phyloP scores from a whole-genome alignment of 1,140 invertebrate genomes.

The Papilio polytes region DNA sequence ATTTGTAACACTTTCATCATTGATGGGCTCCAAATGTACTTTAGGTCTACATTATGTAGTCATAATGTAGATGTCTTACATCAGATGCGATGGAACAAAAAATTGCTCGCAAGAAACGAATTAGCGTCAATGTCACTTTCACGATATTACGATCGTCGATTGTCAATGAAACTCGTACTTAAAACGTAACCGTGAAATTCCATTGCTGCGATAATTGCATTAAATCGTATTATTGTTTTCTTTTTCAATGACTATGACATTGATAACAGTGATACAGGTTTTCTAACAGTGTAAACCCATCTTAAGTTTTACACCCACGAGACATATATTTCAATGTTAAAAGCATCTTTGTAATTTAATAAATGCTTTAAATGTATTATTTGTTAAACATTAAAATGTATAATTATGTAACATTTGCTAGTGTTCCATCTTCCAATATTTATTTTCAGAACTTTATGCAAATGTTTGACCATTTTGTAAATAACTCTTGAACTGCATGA shows the following conservation, averaged over 20 bases:
- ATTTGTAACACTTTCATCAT: conserved; percentile 6
- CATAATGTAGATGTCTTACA: not conserved
- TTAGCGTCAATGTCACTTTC: conserved; percentile 1
- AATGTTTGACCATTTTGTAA: not conserved
- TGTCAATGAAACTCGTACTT: not conserved
- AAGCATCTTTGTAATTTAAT: no score
- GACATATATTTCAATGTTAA: no score
- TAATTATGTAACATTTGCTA: no score
- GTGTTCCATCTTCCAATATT: no score
- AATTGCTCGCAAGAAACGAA: not conserved
- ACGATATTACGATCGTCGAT: not conserved
- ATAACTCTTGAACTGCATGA: not conserved
- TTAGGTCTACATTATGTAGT: not conserved
- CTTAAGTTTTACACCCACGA: not conserved
- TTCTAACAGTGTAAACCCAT: not conserved
- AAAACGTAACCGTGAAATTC: not conserved
- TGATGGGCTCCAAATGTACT: not conserved
- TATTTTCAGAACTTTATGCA: no score
- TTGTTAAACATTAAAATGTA: no score
- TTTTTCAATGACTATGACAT: not conserved
- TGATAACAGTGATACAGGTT: not conserved
- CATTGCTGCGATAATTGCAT: not conserved
- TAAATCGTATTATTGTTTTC: not conserved
- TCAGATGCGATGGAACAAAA: not conserved
- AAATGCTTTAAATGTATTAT: no score